Evolutionary conservation across 2,797 vertebrate genomes (phyloP).

Genomic region (Alauda arvensis): DNA sequence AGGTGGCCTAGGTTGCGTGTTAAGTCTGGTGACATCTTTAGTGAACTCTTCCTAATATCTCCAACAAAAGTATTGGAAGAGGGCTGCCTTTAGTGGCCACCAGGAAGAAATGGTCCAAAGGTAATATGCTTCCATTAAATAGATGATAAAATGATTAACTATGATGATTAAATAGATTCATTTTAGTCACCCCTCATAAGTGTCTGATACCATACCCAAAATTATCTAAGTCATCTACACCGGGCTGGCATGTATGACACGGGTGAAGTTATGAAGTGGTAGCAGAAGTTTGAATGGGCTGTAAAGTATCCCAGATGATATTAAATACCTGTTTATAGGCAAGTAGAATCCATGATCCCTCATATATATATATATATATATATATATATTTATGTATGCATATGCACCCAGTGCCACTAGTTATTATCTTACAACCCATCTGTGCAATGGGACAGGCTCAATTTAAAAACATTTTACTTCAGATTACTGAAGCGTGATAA

Average conservation of each 20-base stretch:
- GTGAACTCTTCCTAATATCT: not conserved
- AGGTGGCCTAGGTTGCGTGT: not conserved
- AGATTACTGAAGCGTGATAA: not conserved
- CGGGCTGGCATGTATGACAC: not conserved
- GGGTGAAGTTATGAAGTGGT: not conserved
- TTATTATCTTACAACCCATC: not conserved
- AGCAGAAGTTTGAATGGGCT: not conserved
- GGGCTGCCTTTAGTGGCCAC: not conserved
- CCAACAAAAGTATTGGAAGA: not conserved
- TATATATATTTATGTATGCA: too few species aligned
- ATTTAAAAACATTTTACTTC: not conserved
- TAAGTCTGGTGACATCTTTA: not conserved
- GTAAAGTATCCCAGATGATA: not conserved
- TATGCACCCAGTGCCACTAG: not conserved
- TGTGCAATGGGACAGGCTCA: not conserved
- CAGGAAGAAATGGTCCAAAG: not conserved
- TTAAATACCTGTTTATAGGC: not conserved
- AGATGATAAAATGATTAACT: not conserved
- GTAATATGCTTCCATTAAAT: not conserved
- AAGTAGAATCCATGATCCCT: not conserved
- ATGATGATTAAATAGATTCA: not conserved
- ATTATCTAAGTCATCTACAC: not conserved
- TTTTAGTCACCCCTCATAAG: not conserved
- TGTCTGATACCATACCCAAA: not conserved
- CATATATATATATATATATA: not conserved